Evolutionary conservation across 2,888 invertebrate genomes (phyloP).

Genomic region (Noctuana brunneofusca): DNA sequence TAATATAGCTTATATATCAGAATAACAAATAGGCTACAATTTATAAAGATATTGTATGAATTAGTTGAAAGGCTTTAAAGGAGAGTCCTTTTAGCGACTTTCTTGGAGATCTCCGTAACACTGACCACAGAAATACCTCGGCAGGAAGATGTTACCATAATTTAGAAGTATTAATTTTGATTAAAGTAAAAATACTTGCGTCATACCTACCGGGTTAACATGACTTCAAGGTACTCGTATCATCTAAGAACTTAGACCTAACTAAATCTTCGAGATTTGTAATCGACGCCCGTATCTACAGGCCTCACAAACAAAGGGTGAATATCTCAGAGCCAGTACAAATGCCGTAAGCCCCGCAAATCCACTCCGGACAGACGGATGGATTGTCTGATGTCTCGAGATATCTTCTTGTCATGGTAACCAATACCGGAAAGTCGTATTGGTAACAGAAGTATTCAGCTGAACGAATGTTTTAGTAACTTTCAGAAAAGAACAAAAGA

Average conservation of each 20-base stretch:
- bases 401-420: constrained; percentile 44
- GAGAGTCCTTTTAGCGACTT: too few relatives aligned
- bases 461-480: neutral
- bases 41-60: too few relatives aligned
- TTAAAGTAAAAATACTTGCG: too few relatives aligned
- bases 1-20: too few relatives aligned
- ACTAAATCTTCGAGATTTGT: constrained; percentile 53
- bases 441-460: neutral
- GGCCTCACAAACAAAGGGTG: constrained; percentile 61
- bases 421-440: constrained; percentile 22
- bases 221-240: neutral
- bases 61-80: too few relatives aligned
- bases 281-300: constrained; percentile 44
- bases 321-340: constrained; percentile 63
- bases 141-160: too few relatives aligned
- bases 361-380: constrained; percentile 61
- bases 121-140: too few relatives aligned
- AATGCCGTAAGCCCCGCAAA: constrained; percentile 61
- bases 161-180: too few relatives aligned
- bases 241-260: constrained; percentile 13
- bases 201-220: constrained; percentile 11
- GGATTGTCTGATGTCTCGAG: constrained; percentile 56
- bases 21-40: too few relatives aligned
- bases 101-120: too few relatives aligned
- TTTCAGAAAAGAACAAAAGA: neutral